Conservation (phyloP, 1,140 invertebrate genomes). For the Hermetia illucens region DNA sequence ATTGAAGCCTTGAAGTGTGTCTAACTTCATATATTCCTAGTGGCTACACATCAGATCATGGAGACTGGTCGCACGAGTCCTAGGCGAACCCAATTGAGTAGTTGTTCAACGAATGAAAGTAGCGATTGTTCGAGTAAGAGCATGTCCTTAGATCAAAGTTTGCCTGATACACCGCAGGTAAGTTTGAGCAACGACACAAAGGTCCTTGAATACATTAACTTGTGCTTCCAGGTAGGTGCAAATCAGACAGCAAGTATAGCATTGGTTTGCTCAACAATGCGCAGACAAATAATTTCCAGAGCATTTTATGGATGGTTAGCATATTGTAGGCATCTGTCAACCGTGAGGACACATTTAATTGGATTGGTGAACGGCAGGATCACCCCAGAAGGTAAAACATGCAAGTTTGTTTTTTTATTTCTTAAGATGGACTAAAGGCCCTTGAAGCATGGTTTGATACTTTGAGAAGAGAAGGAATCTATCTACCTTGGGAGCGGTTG, state of each 20-base stretch:
- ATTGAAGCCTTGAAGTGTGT: background rate
- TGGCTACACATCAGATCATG: slow-evolving; percentile 24
- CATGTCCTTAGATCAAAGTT: slow-evolving; percentile 25
- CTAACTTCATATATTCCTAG: slow-evolving; percentile 7
- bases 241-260: slow-evolving; percentile 40
- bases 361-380: slow-evolving; percentile 67
- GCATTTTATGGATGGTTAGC: slow-evolving; percentile 95
- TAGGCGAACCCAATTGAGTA: slow-evolving; percentile 23
- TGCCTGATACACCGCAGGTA: slow-evolving; percentile 20
- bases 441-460: too few relatives aligned
- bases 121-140: slow-evolving; percentile 30
- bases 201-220: too few relatives aligned
- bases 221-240: slow-evolving; percentile 14
- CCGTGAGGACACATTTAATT: slow-evolving; percentile 79
- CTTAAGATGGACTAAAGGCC: too few relatives aligned
- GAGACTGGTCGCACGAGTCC: slow-evolving; percentile 27
- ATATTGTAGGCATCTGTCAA: slow-evolving; percentile 82
- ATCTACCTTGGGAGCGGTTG: too few relatives aligned
- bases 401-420: too few relatives aligned
- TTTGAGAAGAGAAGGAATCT: too few relatives aligned
- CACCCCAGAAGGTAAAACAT: slow-evolving; percentile 37
- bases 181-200: too few relatives aligned
- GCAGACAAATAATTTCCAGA: slow-evolving; percentile 81
- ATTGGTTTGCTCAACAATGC: slow-evolving; percentile 87
- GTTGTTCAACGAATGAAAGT: slow-evolving; percentile 29